Percentiles rank a stretch among this genome's conserved stretches.
These are phyloP conservation scores for Pipa parva DNA, from an alignment of 2,113 vertebrate species.

Conservation along the genomic window DNA sequence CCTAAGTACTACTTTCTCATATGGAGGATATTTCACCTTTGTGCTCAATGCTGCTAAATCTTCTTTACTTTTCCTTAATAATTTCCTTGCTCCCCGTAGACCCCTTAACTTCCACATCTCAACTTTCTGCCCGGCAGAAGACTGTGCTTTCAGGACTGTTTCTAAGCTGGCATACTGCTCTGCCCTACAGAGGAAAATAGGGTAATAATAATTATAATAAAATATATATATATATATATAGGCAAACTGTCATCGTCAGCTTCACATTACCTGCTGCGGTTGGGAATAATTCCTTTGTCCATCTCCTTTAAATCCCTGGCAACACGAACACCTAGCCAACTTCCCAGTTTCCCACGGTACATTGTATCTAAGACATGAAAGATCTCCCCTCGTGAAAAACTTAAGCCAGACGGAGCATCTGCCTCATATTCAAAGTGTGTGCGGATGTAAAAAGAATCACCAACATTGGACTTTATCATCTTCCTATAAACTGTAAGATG, in stretches of 20 bases:
- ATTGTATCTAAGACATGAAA: slow-evolving; percentile 93
- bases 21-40: slow-evolving; percentile 88
- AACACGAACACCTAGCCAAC: slow-evolving; percentile 84
- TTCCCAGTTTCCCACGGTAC: slow-evolving; percentile 74
- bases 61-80: slow-evolving; percentile 70
- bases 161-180: slow-evolving; percentile 82
- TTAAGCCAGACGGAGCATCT: slow-evolving; percentile 64
- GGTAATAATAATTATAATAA: too few relatives aligned
- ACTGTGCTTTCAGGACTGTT: slow-evolving; percentile 57
- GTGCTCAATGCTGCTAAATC: slow-evolving; percentile 87
- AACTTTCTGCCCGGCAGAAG: slow-evolving; percentile 65
- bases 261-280: slow-evolving; percentile 68
- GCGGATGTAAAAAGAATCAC: slow-evolving; percentile 91
- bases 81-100: slow-evolving; percentile 85
- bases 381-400: slow-evolving; percentile 83
- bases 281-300: slow-evolving; percentile 89
- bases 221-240: neutral
- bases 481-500: slow-evolving; percentile 82
- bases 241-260: neutral
- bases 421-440: slow-evolving; percentile 89
- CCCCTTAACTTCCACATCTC: slow-evolving; percentile 97
- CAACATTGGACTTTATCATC: slow-evolving; percentile 77
- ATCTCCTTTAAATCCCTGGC: slow-evolving; percentile 81
- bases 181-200: slow-evolving; percentile 63
- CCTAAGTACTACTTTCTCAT: slow-evolving; percentile 83